Conservation (phyloP, 2,113 vertebrate species). For the Myrmophylax atrothorax region DNA sequence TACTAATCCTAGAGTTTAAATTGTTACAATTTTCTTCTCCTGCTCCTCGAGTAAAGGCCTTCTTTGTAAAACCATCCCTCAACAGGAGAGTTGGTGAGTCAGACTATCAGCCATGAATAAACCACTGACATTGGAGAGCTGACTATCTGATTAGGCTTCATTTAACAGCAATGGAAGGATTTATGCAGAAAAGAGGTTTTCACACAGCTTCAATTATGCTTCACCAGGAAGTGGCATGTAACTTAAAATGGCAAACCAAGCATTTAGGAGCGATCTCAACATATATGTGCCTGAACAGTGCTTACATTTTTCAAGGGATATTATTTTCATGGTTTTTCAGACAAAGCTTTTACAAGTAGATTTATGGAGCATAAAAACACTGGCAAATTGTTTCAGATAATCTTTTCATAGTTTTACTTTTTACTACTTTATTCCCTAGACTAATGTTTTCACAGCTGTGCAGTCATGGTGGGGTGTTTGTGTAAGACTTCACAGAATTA, state of each 20-base stretch:
- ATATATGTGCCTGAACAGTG: neutral
- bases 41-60: conserved; percentile 26
- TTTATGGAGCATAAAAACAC: neutral
- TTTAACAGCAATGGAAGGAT: conserved; percentile 23
- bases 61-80: conserved; percentile 42
- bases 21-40: conserved; percentile 15
- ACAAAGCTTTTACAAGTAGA: conserved; percentile 25
- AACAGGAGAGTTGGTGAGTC: conserved; percentile 30
- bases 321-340: conserved; percentile 35
- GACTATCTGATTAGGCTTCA: conserved; percentile 13
- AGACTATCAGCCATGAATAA: conserved; percentile 28
- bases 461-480: neutral
- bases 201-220: neutral
- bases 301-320: conserved; percentile 3
- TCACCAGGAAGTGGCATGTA: neutral
- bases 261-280: neutral
- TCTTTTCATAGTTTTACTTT: conserved; percentile 10
- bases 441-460: conserved; percentile 56
- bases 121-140: neutral
- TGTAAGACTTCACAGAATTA: neutral
- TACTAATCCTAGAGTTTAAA: neutral
- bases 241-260: neutral
- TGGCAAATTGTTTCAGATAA: neutral
- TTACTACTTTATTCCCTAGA: conserved; percentile 24
- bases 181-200: conserved; percentile 11